Evolutionary conservation across 2,888 invertebrate genomes (phyloP), one percentile per base, ranked within the genome.

Genomic region (Cetonia aurata): DNA sequence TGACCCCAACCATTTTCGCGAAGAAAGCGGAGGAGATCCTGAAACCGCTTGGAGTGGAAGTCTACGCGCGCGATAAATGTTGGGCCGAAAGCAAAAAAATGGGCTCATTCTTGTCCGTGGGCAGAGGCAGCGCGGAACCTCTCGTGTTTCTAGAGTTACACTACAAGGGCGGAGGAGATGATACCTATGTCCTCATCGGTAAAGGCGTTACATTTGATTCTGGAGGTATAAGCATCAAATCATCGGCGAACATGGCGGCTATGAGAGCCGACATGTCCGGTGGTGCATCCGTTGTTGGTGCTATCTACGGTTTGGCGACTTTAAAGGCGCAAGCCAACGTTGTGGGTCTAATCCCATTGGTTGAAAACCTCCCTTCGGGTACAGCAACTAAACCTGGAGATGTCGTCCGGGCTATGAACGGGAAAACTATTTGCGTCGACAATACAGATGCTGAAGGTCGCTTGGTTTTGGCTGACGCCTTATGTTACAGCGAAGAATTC

Each of bases 221-320:
- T 62, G 93, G 93, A 71, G 92, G 93, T 71, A 92, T 92, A 72
- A 91, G 90, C 68, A 80, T 93, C 33, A 93, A 93, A 81, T 89
- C 91, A 0, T 75, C 89, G 1, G 81, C 85, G 0, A 82, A 82
- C 25, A 93, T 93, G 92, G 90, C 90, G 74, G 86, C 87, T 72
- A 93, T 93, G 93, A 83, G 91, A 68, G 91, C 87, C 1, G 92
- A 93, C 80, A 92, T 92, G 92, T 89, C 89, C 3, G 93, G 92
- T 3, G 92, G 91, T 12, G 91, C 92, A 13, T 88, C 88, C 79
- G 89, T 91, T 9, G 86, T 88, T 1, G 88, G 87, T 0, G 83
- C 90, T 0, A 82, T 92, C 33, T 84, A 86, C 74, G 88, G 90
- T 0, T 84, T 89, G 3, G 88, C 89, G 1, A 80, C 85, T 46